Percentiles rank a stretch among this genome's conserved stretches.
Evolutionary conservation across 2,888 invertebrate species (phyloP).

Genomic region (Dasysyrphus albostriatus): DNA sequence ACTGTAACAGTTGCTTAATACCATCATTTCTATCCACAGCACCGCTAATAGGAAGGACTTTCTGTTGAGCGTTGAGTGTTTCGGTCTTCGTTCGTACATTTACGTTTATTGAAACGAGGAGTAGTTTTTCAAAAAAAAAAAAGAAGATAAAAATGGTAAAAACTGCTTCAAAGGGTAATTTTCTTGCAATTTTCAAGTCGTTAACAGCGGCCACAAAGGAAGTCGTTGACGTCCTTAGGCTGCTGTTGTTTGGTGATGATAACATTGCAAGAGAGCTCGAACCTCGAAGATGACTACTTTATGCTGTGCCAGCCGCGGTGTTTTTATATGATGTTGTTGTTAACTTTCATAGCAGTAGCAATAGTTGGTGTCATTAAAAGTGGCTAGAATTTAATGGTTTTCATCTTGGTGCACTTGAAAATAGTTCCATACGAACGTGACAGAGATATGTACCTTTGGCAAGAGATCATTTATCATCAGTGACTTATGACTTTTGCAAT

Average conservation of each 20-base stretch:
- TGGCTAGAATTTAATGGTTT: slow-evolving; percentile 50
- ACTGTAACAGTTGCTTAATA: slow-evolving; percentile 74
- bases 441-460: not conserved
- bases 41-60: slow-evolving; percentile 54
- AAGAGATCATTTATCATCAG: not conserved
- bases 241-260: slow-evolving; percentile 58
- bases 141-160: slow-evolving; percentile 3
- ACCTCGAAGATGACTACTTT: slow-evolving; percentile 63
- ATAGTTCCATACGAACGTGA: not conserved
- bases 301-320: not conserved
- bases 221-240: slow-evolving; percentile 74
- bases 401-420: not conserved
- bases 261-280: slow-evolving; percentile 50
- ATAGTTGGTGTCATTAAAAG: slow-evolving; percentile 57
- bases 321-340: slow-evolving; percentile 37
- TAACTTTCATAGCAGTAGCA: slow-evolving; percentile 13
- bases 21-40: slow-evolving; percentile 63
- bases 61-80: slow-evolving; percentile 6
- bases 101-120: slow-evolving; percentile 45
- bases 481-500: not conserved
- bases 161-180: slow-evolving; percentile 79
- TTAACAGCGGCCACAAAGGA: slow-evolving; percentile 79
- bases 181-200: slow-evolving; percentile 83
- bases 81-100: slow-evolving; percentile 24
- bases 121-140: slow-evolving; percentile 23